Conservation (phyloP, 2,797 vertebrate genomes). For the Falco cherrug region DNA sequence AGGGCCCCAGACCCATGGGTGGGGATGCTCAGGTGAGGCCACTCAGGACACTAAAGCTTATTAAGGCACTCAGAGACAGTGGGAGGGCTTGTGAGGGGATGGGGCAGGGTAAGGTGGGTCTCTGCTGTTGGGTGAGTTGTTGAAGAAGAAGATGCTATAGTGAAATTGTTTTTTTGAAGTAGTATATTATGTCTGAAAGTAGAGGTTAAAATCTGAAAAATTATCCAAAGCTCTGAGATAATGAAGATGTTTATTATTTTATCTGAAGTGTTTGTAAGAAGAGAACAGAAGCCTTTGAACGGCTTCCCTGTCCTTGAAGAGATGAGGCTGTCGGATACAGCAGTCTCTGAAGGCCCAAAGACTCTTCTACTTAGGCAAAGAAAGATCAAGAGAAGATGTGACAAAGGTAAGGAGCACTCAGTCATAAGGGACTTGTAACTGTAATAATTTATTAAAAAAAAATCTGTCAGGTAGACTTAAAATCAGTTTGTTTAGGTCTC, state of each 20-base stretch:
- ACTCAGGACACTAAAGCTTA: background rate
- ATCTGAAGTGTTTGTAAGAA: background rate
- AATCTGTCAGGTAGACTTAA: background rate
- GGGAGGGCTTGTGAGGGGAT: fast-evolving
- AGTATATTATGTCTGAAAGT: fast-evolving
- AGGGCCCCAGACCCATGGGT: background rate
- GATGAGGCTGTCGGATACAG: fast-evolving
- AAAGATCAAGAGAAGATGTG: background rate
- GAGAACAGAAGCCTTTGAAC: fast-evolving
- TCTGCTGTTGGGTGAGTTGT: fast-evolving
- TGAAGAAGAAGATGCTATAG: background rate
- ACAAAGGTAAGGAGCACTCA: background rate
- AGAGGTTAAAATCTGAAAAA: background rate
- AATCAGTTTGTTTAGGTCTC: background rate
- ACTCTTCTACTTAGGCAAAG: background rate
- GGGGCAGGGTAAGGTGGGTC: fast-evolving
- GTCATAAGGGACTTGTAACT: background rate
- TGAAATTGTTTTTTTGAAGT: fast-evolving
- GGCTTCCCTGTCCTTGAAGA: background rate
- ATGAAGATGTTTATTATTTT: fast-evolving
- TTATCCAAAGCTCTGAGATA: fast-evolving
- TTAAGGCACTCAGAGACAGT: background rate
- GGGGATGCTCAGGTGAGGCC: background rate
- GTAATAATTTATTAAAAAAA: background rate
- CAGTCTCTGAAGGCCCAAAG: background rate